phyloP scores from a whole-genome alignment of 92 coral and sea anemone genomes.

The Micromussa lordhowensis region DNA sequence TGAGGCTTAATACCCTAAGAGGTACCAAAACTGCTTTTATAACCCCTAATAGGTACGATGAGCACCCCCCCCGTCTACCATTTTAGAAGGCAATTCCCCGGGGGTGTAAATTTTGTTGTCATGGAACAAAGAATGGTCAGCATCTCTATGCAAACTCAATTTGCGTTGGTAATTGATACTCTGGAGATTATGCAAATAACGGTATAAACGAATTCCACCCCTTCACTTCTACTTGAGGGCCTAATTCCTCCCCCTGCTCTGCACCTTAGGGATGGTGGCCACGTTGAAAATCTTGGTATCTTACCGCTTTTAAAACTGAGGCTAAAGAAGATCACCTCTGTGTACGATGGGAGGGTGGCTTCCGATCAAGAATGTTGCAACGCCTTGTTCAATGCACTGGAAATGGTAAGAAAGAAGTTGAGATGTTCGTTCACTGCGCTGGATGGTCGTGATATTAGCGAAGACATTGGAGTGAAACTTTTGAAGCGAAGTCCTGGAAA shows the following conservation, averaged over 20 bases:
- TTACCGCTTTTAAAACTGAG: constrained; percentile 57
- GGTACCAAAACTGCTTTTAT: too few species aligned
- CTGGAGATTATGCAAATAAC: background rate
- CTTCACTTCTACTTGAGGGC: too few species aligned
- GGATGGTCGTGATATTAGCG: constrained; percentile 59
- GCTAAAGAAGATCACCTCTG: constrained; percentile 40
- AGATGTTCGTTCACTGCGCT: constrained; percentile 68
- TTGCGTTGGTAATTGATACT: too few species aligned
- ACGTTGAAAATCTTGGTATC: constrained; percentile 72
- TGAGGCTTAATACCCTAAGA: too few species aligned
- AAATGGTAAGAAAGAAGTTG: constrained; percentile 61
- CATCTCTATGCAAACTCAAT: too few species aligned
- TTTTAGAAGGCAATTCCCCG: too few species aligned
- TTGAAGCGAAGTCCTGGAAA: constrained; percentile 44
- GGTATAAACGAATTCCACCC: too few species aligned
- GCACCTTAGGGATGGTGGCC: constrained; percentile 75
- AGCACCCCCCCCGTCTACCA: too few species aligned
- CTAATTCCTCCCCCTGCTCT: constrained; percentile 74
- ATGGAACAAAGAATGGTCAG: too few species aligned
- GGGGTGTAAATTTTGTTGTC: too few species aligned
- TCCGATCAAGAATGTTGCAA: background rate
- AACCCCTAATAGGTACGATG: too few species aligned
- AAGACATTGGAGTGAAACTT: constrained; percentile 46
- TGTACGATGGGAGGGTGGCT: constrained; percentile 36
- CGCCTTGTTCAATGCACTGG: constrained; percentile 32